Evolutionary conservation across 1,140 invertebrate genomes (phyloP).

Genomic region (Bombyx mandarina): DNA sequence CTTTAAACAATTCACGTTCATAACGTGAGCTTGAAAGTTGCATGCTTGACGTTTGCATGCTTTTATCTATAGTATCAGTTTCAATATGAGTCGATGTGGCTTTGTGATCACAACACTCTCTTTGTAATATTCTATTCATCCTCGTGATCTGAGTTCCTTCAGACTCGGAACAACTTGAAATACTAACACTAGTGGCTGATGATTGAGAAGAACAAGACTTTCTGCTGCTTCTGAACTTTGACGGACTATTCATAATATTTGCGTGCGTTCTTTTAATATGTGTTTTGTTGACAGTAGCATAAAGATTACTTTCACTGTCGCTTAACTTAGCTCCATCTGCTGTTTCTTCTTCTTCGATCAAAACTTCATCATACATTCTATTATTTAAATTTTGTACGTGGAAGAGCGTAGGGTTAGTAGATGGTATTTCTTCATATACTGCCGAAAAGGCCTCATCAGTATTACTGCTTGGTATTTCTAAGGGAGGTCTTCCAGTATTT

Average conservation of each 20-base stretch:
- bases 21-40: constrained; percentile 45
- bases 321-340: constrained; percentile 39
- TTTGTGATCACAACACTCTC: constrained; percentile 56
- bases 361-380: constrained; percentile 58
- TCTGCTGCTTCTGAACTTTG: constrained; percentile 51
- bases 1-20: constrained; percentile 64
- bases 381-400: constrained; percentile 20
- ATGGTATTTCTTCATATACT: constrained; percentile 50
- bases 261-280: constrained; percentile 53
- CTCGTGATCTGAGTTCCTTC: constrained; percentile 67
- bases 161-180: constrained; percentile 70
- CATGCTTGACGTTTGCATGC: constrained; percentile 78
- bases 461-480: constrained; percentile 42
- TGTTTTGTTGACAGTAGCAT: constrained; percentile 67
- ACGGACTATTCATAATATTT: constrained; percentile 70
- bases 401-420: constrained; percentile 18
- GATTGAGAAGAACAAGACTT: constrained; percentile 63
- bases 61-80: constrained; percentile 76
- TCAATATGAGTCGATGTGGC: constrained; percentile 72
- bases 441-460: constrained; percentile 35
- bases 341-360: constrained; percentile 60
- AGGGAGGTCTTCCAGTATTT: constrained; percentile 41
- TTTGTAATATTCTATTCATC: constrained; percentile 54
- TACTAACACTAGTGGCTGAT: constrained; percentile 65
- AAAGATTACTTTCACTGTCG: constrained; percentile 60